These are phyloP conservation scores for Musca vetustissima DNA, from an alignment of 1,140 invertebrate genomes.

Conservation along the genomic window DNA sequence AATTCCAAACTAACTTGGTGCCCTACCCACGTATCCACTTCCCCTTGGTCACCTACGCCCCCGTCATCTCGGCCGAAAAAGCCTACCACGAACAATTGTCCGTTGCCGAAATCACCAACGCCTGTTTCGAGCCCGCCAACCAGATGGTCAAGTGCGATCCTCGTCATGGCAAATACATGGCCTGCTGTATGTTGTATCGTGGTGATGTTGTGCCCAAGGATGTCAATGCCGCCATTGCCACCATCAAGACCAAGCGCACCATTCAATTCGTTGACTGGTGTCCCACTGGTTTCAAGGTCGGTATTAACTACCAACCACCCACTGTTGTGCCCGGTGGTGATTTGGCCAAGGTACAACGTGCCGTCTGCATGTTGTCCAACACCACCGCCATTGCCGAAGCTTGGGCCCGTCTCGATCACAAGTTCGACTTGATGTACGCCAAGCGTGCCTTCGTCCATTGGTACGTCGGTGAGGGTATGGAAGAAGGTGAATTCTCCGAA, in stretches of 20 bases:
- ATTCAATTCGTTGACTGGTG: constrained; percentile 85
- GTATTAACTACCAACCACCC: constrained; percentile 84
- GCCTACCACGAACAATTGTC: constrained; percentile 79
- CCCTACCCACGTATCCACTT: constrained; percentile 82
- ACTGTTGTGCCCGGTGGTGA: constrained; percentile 80
- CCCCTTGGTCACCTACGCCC: constrained; percentile 76
- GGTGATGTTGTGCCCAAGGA: constrained; percentile 77
- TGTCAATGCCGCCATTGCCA: constrained; percentile 84
- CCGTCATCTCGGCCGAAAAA: constrained; percentile 78
- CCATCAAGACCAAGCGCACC: constrained; percentile 84
- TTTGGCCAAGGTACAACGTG: constrained; percentile 80
- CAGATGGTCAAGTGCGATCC: constrained; percentile 88
- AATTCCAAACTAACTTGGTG: constrained; percentile 87
- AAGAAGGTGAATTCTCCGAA: constrained; percentile 81
- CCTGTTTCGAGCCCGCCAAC: constrained; percentile 79
- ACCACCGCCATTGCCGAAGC: constrained; percentile 87
- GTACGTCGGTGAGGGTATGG: constrained; percentile 78
- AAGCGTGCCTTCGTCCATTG: constrained; percentile 76
- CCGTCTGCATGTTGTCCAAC: constrained; percentile 85
- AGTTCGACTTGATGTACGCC: constrained; percentile 82
- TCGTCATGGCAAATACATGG: constrained; percentile 81
- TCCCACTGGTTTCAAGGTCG: constrained; percentile 77
- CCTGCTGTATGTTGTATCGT: constrained; percentile 82
- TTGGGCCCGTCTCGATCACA: constrained; percentile 78
- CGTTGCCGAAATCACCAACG: constrained; percentile 79